Conservation (phyloP, 2,888 invertebrate species). For the Dryomyza anilis region DNA sequence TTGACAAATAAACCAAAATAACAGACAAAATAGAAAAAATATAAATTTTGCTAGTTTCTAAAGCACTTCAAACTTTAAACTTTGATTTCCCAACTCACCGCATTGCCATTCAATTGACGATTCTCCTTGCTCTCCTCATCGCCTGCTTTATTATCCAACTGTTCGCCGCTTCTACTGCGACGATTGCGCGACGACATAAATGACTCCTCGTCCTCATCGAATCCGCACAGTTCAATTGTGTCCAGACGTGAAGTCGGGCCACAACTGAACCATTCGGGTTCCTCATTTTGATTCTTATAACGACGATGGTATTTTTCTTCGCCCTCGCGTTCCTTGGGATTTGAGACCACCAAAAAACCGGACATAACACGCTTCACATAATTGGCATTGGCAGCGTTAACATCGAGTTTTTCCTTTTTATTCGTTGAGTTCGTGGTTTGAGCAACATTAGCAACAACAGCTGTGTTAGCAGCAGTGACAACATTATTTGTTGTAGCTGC, state of each 20-base stretch:
- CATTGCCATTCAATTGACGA: conserved; percentile 38
- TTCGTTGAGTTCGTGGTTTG: neutral
- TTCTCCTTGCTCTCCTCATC: conserved; percentile 36
- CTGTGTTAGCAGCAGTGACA: no score
- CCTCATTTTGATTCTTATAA: conserved; percentile 52
- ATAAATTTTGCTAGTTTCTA: no score
- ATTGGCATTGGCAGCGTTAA: conserved; percentile 44
- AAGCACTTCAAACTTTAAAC: no score
- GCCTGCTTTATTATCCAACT: conserved; percentile 34
- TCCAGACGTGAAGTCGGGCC: conserved; percentile 58
- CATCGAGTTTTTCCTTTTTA: conserved; percentile 6
- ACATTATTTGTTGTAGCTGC: no score
- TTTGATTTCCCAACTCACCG: no score
- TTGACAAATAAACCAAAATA: no score
- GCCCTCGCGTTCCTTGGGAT: conserved; percentile 47
- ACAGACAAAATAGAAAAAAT: no score
- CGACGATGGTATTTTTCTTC: conserved; percentile 52
- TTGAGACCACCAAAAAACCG: conserved; percentile 53
- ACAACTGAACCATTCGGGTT: conserved; percentile 59
- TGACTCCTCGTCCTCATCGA: conserved; percentile 54
- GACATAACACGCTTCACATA: conserved; percentile 55
- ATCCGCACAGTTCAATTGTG: conserved; percentile 57
- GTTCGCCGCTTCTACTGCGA: conserved; percentile 17
- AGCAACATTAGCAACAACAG: neutral
- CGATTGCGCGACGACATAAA: no score